Evolutionary conservation across 1,140 invertebrate species (phyloP), one percentile per base, ranked within the genome.

Genomic region (Drosophila arawakana): DNA sequence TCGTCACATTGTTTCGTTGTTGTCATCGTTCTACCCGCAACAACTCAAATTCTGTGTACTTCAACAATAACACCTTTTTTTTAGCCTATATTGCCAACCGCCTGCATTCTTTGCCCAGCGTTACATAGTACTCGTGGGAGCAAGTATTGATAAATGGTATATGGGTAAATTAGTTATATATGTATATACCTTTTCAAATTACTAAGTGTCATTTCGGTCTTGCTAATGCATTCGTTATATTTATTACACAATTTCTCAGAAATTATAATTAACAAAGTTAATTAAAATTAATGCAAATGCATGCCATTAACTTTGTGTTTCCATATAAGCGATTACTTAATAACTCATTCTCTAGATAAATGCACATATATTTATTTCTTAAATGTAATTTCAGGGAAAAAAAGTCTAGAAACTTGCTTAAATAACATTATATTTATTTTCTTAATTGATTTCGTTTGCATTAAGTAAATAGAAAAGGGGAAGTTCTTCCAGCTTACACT

Each of bases 1-100:
- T 35, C 35, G 69, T 57, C 2, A 21, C 15, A 47, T 54, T 62
- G 39, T 62, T 72, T 57, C 55, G 9, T 54, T 68, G 55, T 59
- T 68, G 55, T 30, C 41, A 41, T 39, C 25, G 25, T 30, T 5
- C 9, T 55, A 61, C 71, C 65, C 55, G 34, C 65, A 61, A 68
- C 49, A 55, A 41, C 7, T 55, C 6, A n/a, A 68, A 37, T 41
- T 50, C 35, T 37, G 25, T 21, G 7, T 25, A 68, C 15, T 62
- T 41, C 59, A 63, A 37, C 39, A 46, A 30, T 50, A 50, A 25
- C 68, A 57, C 35, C 11, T 30, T 52, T 52, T 52, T 15, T 58
- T 54, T 44, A 0, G 18, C 9, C 8, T 49, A 54, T 65, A 44
- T 15, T 54, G 50, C 15, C 47, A 47, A 43, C 41, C 43, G 58